phyloP scores from a whole-genome alignment of 2,797 vertebrate genomes.

The Acridotheres tristis region DNA sequence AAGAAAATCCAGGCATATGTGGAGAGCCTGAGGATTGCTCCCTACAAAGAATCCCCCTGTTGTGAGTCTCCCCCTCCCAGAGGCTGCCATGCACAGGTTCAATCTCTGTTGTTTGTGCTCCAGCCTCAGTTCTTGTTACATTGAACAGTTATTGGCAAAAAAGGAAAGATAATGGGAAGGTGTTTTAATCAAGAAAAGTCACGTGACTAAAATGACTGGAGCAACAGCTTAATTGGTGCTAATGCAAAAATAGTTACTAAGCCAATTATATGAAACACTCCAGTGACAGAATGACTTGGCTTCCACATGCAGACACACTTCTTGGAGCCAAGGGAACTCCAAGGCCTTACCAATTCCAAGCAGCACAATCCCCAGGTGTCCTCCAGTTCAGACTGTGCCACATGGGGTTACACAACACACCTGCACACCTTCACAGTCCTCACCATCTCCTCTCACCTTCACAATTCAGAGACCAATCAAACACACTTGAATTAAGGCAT shows the following conservation, averaged over 20 bases:
- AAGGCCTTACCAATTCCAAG: not conserved
- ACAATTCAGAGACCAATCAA: not conserved
- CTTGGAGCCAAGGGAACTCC: not conserved
- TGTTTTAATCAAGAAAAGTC: not conserved
- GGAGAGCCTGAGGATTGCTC: not conserved
- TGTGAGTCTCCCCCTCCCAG: not conserved
- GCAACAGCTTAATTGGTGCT: not conserved
- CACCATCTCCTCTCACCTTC: not conserved
- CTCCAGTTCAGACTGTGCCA: not conserved
- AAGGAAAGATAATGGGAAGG: not conserved
- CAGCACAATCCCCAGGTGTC: not conserved
- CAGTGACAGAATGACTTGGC: not conserved
- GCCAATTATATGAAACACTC: not conserved
- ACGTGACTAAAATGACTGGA: not conserved
- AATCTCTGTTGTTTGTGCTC: not conserved
- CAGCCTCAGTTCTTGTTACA: not conserved
- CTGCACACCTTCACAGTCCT: not conserved
- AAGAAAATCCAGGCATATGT: not conserved
- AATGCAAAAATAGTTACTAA: not conserved
- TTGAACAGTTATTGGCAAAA: not conserved
- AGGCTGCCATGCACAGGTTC: not conserved
- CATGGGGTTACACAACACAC: not conserved
- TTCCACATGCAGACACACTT: not conserved
- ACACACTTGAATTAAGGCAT: not conserved
- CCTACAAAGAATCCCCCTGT: not conserved